Percentiles rank a stretch among this genome's conserved stretches.
These are phyloP conservation scores for Alosa sapidissima DNA, from an alignment of 2,797 vertebrate genomes.

Conservation along the genomic window DNA sequence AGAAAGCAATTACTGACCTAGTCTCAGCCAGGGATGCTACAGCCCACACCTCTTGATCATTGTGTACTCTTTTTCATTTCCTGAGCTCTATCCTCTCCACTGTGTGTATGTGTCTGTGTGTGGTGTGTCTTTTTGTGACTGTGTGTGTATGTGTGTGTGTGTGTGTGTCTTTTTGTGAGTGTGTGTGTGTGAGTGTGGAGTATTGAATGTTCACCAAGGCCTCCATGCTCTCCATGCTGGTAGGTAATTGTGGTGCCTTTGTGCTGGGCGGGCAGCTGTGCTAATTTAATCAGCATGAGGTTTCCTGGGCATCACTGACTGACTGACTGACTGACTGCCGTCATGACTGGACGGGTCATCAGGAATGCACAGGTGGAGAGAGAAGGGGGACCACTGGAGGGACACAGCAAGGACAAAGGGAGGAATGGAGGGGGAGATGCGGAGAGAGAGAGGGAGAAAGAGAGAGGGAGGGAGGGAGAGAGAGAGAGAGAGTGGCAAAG, in stretches of 20 bases:
- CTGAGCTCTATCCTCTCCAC: conserved; percentile 12
- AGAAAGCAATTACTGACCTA: conserved; percentile 57
- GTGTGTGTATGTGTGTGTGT: conserved; percentile 29
- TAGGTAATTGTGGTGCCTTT: conserved; percentile 51
- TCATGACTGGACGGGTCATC: conserved; percentile 22
- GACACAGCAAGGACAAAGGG: neutral
- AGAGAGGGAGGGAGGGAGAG: neutral
- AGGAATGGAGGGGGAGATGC: neutral
- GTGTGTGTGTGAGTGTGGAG: neutral
- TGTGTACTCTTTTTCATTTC: conserved; percentile 30
- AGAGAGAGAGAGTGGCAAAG: neutral
- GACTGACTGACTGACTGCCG: conserved; percentile 48
- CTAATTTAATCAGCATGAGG: conserved; percentile 63
- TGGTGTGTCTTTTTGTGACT: neutral
- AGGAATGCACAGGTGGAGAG: conserved; percentile 24
- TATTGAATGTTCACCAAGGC: conserved; percentile 22
- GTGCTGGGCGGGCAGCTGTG: conserved; percentile 43
- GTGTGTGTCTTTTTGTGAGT: neutral
- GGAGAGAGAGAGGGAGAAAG: neutral
- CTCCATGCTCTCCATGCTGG: conserved; percentile 30
- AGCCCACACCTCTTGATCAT: conserved; percentile 31
- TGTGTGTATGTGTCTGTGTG: neutral
- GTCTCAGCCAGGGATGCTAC: neutral
- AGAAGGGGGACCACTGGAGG: neutral
- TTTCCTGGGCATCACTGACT: conserved; percentile 36